Percentiles rank a stretch among this genome's conserved stretches.
Evolutionary conservation across 2,797 vertebrate species (phyloP).

Genomic region (Lepilemur ruficaudatus): DNA sequence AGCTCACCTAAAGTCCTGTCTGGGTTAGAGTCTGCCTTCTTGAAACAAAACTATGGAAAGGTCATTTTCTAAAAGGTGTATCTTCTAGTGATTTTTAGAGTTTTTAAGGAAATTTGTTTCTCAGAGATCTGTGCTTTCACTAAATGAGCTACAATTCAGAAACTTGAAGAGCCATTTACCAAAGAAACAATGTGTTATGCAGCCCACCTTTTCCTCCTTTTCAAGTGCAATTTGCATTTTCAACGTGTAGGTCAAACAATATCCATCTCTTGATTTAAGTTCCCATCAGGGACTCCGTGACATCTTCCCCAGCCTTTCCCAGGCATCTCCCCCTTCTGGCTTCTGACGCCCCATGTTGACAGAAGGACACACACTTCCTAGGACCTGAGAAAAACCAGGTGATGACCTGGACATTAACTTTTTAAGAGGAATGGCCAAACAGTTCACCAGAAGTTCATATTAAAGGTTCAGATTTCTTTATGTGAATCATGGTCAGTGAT

Average conservation of each 20-base stretch:
- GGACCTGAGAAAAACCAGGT: not conserved
- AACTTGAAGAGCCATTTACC: not conserved
- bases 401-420: not conserved
- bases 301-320: not conserved
- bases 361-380: not conserved
- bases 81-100: not conserved
- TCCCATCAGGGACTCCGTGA: not conserved
- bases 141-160: not conserved
- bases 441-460: not conserved
- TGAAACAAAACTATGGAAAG: not conserved
- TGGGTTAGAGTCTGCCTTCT: not conserved
- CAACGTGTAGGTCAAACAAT: conserved; percentile 27
- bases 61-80: not conserved
- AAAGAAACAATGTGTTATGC: not conserved
- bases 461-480: not conserved
- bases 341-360: not conserved
- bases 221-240: conserved; percentile 10
- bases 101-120: not conserved
- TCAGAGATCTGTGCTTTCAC: not conserved
- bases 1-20: not conserved
- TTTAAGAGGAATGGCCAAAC: not conserved
- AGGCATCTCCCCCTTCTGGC: not conserved
- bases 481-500: not conserved
- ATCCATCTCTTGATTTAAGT: not conserved
- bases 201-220: not conserved